Evolutionary conservation across 2,888 invertebrate genomes (phyloP), one percentile per base, ranked within the genome.

Genomic region (Protodeltote pygarga): DNA sequence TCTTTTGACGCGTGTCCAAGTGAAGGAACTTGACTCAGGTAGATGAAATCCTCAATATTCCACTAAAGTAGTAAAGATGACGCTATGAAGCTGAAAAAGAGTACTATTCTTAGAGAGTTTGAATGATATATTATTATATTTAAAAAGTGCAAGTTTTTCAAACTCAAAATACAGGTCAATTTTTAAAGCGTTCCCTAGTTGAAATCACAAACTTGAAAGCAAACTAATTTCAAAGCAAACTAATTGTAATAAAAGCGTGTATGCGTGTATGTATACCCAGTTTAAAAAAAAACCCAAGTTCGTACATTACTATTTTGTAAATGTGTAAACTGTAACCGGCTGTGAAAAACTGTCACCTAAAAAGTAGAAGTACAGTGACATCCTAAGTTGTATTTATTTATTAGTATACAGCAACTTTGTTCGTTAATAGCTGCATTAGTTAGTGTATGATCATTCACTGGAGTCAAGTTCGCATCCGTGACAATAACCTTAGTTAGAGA

Each of bases 1-100:
- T 44, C 32, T 53, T 60, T 62, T 70, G 71, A 66, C 45, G 50
- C 35, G 19, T 46, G 38, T 65, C 50, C 42, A 55, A 65, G 42
- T 48, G 38, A 10, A 31, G 34, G 8, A 14, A 41, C 25, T 33
- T 38, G 37, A 37, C 38, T 41, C 46, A 27, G 13, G n/a, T 35
- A n/a, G n/a, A n/a, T n/a, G n/a, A n/a, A n/a, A n/a, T n/a, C n/a
- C n/a, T n/a, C n/a, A n/a, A n/a, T n/a, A n/a, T n/a, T n/a, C n/a
- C n/a, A n/a, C n/a, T n/a, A 5, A 20, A n/a, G 33, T 11, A 5
- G 15, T 9, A 19, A 16, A 10, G 15, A 15, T 33, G 5, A 6
- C n/a, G 2, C n/a, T 15, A 10, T n/a, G 9, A 16, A 2, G 10
- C n/a, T n/a, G n/a, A n/a, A n/a, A n/a, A n/a, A n/a, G n/a, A n/a